A percentile compares a stretch with the other conserved stretches of the same genome.
Evolutionary conservation across 2,797 vertebrate genomes (phyloP).

Genomic region (Oreortyx pictus): DNA sequence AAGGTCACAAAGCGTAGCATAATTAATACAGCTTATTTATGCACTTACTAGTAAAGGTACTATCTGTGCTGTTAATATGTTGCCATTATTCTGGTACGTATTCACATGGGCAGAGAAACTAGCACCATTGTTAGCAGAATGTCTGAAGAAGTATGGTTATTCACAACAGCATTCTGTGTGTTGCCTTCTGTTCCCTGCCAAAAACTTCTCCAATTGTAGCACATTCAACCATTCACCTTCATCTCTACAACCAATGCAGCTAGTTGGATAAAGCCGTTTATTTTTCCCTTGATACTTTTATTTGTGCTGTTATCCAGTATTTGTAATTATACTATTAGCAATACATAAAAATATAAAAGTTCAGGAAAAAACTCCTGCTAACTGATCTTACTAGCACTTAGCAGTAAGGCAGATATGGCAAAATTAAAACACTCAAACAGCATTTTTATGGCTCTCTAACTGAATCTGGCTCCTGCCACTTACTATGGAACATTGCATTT

Average conservation of each 20-base stretch:
- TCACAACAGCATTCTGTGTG: not conserved
- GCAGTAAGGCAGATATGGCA: conserved; percentile 60
- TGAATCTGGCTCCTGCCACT: conserved; percentile 52
- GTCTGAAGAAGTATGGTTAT: not conserved
- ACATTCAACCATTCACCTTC: not conserved
- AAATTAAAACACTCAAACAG: conserved; percentile 68
- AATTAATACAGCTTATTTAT: conserved; percentile 4
- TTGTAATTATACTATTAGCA: conserved; percentile 17
- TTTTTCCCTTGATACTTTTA: not conserved
- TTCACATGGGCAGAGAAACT: not conserved
- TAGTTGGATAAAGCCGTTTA: not conserved
- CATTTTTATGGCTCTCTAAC: conserved; percentile 64
- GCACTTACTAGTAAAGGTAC: not conserved
- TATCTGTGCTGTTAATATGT: not conserved
- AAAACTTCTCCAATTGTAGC: not conserved
- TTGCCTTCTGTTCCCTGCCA: not conserved
- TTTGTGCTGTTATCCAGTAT: conserved; percentile 1
- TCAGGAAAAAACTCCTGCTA: conserved; percentile 32
- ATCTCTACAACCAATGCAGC: not conserved
- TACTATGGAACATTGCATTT: conserved; percentile 41
- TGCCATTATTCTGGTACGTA: not conserved
- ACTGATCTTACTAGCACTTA: conserved; percentile 48
- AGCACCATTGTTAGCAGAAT: not conserved
- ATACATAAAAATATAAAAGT: not conserved
- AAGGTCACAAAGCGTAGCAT: not conserved